These are phyloP conservation scores for Anoplophora glabripennis DNA, from an alignment of 1,140 invertebrate species.

Conservation along the genomic window DNA sequence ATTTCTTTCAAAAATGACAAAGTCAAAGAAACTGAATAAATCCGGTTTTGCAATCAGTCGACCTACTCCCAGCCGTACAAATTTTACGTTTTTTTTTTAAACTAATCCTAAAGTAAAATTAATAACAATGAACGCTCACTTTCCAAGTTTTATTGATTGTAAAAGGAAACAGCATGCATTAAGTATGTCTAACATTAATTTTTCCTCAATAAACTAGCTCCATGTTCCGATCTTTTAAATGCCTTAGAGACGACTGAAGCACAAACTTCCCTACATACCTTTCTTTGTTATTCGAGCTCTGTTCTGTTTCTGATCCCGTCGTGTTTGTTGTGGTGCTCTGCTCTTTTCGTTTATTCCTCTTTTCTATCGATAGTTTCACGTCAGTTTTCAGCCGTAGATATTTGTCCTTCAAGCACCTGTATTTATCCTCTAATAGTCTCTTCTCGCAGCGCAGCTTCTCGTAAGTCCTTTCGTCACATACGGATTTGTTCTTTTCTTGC, in stretches of 20 bases:
- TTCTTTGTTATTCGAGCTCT: conserved; percentile 61
- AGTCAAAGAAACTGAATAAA: no score
- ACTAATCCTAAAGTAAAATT: no score
- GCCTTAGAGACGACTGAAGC: no score
- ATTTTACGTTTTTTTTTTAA: no score
- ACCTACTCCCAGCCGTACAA: no score
- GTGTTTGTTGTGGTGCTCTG: conserved; percentile 58
- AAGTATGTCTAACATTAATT: neutral
- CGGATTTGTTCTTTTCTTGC: conserved; percentile 47
- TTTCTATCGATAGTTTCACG: conserved; percentile 64
- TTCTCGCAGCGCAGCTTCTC: conserved; percentile 71
- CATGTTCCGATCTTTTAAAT: no score
- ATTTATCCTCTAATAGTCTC: conserved; percentile 70
- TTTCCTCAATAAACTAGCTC: neutral
- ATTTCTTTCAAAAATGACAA: no score
- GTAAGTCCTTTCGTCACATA: conserved; percentile 55
- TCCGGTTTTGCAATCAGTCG: no score
- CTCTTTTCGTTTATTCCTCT: conserved; percentile 58
- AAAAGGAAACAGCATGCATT: neutral
- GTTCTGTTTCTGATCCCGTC: conserved; percentile 73
- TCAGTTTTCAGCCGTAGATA: conserved; percentile 77
- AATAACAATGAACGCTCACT: neutral
- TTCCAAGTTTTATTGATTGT: neutral
- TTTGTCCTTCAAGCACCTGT: conserved; percentile 76
- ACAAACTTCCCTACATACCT: conserved; percentile 26